Conservation (phyloP, 2,888 invertebrate species). For the Acrobasis repandana region DNA sequence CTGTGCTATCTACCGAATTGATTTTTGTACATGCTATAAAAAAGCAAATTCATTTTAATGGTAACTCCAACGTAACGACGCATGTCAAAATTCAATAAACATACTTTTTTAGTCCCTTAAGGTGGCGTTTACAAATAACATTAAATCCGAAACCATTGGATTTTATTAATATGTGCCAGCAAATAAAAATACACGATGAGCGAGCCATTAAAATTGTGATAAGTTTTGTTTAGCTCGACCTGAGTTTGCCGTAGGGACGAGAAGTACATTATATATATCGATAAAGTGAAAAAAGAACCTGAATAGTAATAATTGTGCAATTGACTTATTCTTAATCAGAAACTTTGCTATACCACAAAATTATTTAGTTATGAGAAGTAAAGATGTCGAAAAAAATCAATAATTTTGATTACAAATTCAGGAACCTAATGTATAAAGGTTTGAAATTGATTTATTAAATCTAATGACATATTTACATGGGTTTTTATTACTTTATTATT, state of each 20-base stretch:
- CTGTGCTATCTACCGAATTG: background rate
- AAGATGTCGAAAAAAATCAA: too few species aligned
- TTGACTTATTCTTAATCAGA: too few species aligned
- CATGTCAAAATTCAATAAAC: constrained; percentile 20
- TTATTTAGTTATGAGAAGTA: too few species aligned
- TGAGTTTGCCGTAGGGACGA: constrained; percentile 52
- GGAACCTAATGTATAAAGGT: too few species aligned
- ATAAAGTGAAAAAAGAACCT: constrained; percentile 21
- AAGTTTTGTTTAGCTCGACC: constrained; percentile 52
- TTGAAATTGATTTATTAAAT: too few species aligned
- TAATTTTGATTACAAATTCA: too few species aligned
- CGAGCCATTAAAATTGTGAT: constrained; percentile 54
- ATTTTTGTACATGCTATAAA: background rate
- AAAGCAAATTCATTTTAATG: background rate
- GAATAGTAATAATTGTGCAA: too few species aligned
- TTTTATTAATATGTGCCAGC: constrained; percentile 47
- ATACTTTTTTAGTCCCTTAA: constrained; percentile 8
- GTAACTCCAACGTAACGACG: background rate
- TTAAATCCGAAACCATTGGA: constrained; percentile 31
- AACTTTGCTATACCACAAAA: too few species aligned
- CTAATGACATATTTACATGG: too few species aligned
- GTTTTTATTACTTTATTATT: too few species aligned
- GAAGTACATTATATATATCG: constrained; percentile 29
- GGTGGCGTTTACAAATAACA: constrained; percentile 20
- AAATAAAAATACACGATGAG: constrained; percentile 44